A percentile compares a stretch with the other conserved stretches of the same genome.
Conservation (phyloP, 2,797 vertebrate species). For the Smutsia temminckii region DNA sequence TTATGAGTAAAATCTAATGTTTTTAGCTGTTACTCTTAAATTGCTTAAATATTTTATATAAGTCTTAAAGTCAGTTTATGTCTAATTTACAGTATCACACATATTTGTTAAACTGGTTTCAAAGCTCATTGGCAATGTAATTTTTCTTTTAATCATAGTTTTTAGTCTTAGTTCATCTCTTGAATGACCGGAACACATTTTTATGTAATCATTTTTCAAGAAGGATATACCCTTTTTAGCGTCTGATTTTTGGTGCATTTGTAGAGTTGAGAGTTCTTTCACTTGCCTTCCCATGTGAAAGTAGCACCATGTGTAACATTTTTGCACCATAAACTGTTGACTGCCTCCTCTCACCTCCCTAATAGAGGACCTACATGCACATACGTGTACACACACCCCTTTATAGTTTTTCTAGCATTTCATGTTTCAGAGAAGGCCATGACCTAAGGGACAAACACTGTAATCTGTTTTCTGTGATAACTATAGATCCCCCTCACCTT, state of each 20-base stretch:
- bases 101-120: conserved; percentile 16
- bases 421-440: not conserved
- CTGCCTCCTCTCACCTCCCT: not conserved
- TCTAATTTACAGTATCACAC: not conserved
- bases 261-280: not conserved
- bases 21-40: not conserved
- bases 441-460: not conserved
- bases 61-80: not conserved
- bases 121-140: not conserved
- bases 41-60: not conserved
- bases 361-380: not conserved
- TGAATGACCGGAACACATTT: not conserved
- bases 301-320: not conserved
- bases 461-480: not conserved
- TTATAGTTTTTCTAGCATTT: not conserved
- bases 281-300: not conserved
- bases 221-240: not conserved
- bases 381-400: not conserved
- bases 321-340: not conserved
- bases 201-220: not conserved
- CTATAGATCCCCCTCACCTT: not conserved
- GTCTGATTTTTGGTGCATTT: not conserved
- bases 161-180: conserved; percentile 23
- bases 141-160: not conserved
- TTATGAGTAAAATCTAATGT: not conserved